Conservation (phyloP, 2,888 invertebrate genomes). For the Archips crataeganus region DNA sequence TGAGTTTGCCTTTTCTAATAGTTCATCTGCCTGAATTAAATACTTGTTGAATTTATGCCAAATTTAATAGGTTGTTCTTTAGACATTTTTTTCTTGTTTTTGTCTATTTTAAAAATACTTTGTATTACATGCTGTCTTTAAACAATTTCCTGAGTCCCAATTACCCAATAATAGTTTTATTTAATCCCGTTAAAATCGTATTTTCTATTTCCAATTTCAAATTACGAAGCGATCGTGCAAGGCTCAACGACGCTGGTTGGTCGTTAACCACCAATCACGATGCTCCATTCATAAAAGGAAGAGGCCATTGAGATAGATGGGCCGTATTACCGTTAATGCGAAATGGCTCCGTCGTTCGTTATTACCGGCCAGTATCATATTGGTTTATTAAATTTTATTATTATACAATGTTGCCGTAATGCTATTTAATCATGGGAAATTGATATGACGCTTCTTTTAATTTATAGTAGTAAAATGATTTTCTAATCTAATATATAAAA, state of each 20-base stretch:
- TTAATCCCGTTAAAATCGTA: constrained; percentile 58
- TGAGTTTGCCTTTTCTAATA: neutral
- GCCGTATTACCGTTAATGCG: constrained; percentile 56
- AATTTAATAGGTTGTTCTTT: neutral
- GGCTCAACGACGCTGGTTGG: constrained; percentile 45
- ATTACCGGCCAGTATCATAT: constrained; percentile 44
- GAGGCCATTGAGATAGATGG: constrained; percentile 57
- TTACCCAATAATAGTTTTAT: constrained; percentile 12
- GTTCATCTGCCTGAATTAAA: neutral
- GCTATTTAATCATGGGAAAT: constrained; percentile 23
- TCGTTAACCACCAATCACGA: constrained; percentile 53
- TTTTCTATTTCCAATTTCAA: constrained; percentile 68
- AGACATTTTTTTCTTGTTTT: neutral
- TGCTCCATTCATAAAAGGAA: constrained; percentile 59
- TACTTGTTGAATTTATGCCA: neutral
- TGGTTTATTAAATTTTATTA: constrained; percentile 19
- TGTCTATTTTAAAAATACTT: neutral
- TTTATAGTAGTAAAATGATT: neutral
- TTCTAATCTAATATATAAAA: no score
- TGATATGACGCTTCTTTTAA: neutral
- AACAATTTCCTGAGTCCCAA: constrained; percentile 2
- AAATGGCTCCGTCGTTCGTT: constrained; percentile 43
- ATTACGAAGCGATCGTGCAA: constrained; percentile 57
- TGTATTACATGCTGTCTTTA: neutral
- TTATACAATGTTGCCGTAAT: constrained; percentile 32